Conservation (phyloP, 2,113 vertebrate species). For the Clarias gariepinus region DNA sequence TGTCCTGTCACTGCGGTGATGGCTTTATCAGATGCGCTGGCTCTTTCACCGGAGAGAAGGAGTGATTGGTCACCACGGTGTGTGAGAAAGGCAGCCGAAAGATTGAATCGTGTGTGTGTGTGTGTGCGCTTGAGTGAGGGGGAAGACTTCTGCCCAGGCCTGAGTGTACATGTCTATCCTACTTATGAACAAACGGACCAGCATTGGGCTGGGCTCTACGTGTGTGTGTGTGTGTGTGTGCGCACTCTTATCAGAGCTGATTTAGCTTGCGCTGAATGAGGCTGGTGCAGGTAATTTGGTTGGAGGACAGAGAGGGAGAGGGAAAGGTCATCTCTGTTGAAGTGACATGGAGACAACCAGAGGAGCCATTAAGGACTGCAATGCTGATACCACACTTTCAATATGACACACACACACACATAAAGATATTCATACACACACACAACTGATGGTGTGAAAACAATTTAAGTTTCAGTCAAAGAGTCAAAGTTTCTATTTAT, state of each 20-base stretch:
- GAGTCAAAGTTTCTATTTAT: background rate
- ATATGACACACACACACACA: slow-evolving; percentile 6
- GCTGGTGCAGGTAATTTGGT: slow-evolving; percentile 49
- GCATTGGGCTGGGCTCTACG: background rate
- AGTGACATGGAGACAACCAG: slow-evolving; percentile 33
- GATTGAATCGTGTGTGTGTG: background rate
- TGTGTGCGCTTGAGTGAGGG: slow-evolving; percentile 11
- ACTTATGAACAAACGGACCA: slow-evolving; percentile 15
- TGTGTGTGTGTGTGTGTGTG: slow-evolving; percentile 1
- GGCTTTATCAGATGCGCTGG: slow-evolving; percentile 62
- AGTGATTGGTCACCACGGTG: slow-evolving; percentile 25
- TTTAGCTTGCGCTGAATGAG: slow-evolving; percentile 44
- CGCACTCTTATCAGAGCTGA: slow-evolving; percentile 52
- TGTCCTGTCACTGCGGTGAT: slow-evolving; percentile 54
- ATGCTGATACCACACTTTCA: slow-evolving; percentile 57
- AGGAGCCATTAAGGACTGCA: slow-evolving; percentile 37
- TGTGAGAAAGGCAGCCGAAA: background rate
- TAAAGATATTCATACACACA: background rate
- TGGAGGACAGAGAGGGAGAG: slow-evolving; percentile 41
- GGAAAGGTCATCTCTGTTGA: slow-evolving; percentile 37
- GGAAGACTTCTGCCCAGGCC: slow-evolving; percentile 6
- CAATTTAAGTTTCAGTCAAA: background rate
- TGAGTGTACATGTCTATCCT: slow-evolving; percentile 40
- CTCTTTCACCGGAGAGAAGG: slow-evolving; percentile 26
- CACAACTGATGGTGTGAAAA: background rate